Conservation (phyloP, 2,113 vertebrate species). For the Aphyosemion australe region DNA sequence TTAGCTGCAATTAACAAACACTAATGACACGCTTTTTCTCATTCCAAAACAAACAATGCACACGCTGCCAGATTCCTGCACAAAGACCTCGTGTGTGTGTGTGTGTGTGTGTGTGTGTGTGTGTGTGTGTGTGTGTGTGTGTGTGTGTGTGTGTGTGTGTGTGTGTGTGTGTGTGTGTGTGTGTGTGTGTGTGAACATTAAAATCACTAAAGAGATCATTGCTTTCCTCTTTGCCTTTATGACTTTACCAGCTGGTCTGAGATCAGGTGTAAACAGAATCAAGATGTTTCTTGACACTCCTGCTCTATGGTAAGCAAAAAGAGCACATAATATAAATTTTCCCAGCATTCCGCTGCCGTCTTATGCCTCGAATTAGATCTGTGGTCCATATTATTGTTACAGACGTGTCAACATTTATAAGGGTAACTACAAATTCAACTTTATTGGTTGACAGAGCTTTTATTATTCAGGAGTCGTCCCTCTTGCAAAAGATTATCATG, state of each 20-base stretch:
- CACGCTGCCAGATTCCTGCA: slow-evolving; percentile 71
- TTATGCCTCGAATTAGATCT: not conserved
- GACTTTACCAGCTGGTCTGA: too few relatives aligned
- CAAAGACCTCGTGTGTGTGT: slow-evolving; percentile 55
- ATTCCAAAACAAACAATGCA: slow-evolving; percentile 77
- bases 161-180: slow-evolving; percentile 26
- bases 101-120: too few relatives aligned
- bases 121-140: slow-evolving; percentile 25
- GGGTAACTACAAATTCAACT: not conserved
- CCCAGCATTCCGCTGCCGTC: not conserved
- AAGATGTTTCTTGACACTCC: too few relatives aligned
- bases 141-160: too few relatives aligned
- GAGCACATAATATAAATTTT: not conserved
- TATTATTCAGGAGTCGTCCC: not conserved
- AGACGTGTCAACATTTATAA: not conserved
- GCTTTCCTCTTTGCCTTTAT: too few relatives aligned
- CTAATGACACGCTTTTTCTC: slow-evolving; percentile 95
- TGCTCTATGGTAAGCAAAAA: too few relatives aligned
- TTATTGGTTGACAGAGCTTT: not conserved
- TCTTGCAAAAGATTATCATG: not conserved
- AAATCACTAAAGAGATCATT: too few relatives aligned
- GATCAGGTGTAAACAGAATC: too few relatives aligned
- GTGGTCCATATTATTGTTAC: not conserved
- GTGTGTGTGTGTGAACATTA: too few relatives aligned
- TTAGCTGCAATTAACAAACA: slow-evolving; percentile 99